Percentiles rank a stretch among this genome's conserved stretches.
phyloP scores from a whole-genome alignment of 1,140 invertebrate species.

The roundworm (Caenorhabditis elegans) region WBcel235 BX284602.5:4319501-4320000 shows the following conservation, averaged over 20 bases:
- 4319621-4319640: not conserved
- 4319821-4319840: not conserved
- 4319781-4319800: no score
- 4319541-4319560: no score
- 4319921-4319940: not conserved
- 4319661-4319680: not conserved
- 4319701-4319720: not conserved
- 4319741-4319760: not conserved
- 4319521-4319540: not conserved
- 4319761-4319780: not conserved
- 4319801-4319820: not conserved
- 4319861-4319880: constrained; percentile 2
- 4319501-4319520: constrained; percentile 4
- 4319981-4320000: no score
- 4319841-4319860: not conserved
- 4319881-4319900: constrained; percentile 17
- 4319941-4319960: not conserved
- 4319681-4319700: not conserved
- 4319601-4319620: not conserved
- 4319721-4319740: not conserved
- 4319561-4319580: not conserved
- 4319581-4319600: not conserved
- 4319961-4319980: no score
- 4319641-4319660: not conserved
- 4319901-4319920: constrained; percentile 10